Evolutionary conservation across 35 echinoderm and acorn worm genomes (phyloP).

Genomic region (Heliocidaris erythrogramma): DNA sequence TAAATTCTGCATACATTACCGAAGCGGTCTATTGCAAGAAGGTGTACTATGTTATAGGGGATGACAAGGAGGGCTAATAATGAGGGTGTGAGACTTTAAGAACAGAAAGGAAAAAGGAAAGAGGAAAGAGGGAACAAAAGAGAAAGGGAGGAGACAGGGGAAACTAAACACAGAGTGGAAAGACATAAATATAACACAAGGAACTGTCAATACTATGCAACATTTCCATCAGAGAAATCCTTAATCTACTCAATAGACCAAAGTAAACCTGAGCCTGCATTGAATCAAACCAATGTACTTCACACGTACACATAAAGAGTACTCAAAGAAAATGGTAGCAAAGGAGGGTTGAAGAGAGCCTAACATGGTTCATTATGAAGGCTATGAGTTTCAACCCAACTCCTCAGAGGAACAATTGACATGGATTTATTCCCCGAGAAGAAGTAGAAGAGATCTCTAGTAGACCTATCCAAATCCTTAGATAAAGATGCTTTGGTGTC

Average conservation of each 20-base stretch:
- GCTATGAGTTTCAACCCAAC: neutral
- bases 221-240: neutral
- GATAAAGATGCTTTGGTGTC: neutral
- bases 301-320: neutral
- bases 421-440: neutral
- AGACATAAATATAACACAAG: no score
- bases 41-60: no score
- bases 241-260: neutral
- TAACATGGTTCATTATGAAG: neutral
- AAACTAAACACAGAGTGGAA: no score
- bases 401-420: neutral
- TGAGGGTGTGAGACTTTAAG: no score
- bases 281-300: neutral
- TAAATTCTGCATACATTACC: no score
- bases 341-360: neutral
- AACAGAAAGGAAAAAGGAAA: no score
- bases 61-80: no score
- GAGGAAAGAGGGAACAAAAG: no score
- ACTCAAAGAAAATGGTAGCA: constrained; percentile 11
- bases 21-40: no score
- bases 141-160: no score
- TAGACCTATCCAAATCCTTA: neutral
- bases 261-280: neutral
- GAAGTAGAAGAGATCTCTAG: neutral
- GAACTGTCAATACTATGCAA: neutral